Percentiles rank a stretch among this genome's conserved stretches.
phyloP scores from a whole-genome alignment of 2,888 invertebrate genomes.

The Euzophera pinguis region DNA sequence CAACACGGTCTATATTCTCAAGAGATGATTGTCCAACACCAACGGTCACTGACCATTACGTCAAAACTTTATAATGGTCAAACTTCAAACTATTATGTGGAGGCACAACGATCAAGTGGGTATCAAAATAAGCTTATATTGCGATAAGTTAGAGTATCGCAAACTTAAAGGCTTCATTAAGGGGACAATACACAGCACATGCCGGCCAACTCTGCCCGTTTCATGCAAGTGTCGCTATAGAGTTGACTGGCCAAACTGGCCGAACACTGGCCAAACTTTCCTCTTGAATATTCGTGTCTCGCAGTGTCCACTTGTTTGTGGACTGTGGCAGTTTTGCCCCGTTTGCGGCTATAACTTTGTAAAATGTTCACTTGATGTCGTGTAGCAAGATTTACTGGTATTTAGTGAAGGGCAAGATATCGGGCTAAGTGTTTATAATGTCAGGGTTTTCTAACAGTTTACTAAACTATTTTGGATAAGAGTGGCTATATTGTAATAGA shows the following conservation, averaged over 20 bases:
- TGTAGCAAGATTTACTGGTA: constrained; percentile 55
- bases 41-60: constrained; percentile 22
- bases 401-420: constrained; percentile 14
- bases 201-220: constrained; percentile 61
- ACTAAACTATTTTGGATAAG: too few species aligned
- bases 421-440: not conserved
- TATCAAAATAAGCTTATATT: constrained; percentile 70
- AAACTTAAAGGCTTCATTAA: constrained; percentile 72
- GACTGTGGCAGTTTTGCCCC: constrained; percentile 49
- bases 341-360: constrained; percentile 66
- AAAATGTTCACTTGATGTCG: constrained; percentile 55
- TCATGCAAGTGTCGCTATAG: constrained; percentile 66
- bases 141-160: constrained; percentile 63
- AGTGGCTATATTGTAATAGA: too few species aligned
- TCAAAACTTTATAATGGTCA: constrained; percentile 52
- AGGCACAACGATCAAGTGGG: constrained; percentile 61
- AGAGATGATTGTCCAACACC: constrained; percentile 3
- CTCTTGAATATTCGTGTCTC: constrained; percentile 72
- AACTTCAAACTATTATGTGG: constrained; percentile 63
- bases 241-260: constrained; percentile 15
- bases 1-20: not conserved
- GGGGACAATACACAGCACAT: constrained; percentile 66
- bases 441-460: not conserved
- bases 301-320: constrained; percentile 63
- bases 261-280: constrained; percentile 47